Conservation (phyloP, 1,140 invertebrate species). For the Drosophila tani region DNA sequence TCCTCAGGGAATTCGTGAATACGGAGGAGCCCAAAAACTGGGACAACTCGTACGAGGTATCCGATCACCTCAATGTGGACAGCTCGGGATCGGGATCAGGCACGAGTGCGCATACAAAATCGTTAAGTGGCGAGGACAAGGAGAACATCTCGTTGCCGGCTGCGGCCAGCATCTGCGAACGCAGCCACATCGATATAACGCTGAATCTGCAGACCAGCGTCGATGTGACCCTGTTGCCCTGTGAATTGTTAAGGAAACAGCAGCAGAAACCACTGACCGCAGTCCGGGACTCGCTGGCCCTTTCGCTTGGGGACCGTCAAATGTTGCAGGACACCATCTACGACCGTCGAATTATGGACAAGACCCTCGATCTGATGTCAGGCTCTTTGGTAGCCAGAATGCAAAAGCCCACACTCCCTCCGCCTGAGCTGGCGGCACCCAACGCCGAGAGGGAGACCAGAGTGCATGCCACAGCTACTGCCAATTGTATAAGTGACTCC, state of each 20-base stretch:
- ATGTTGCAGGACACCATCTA: slow-evolving; percentile 28
- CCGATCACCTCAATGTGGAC: slow-evolving; percentile 57
- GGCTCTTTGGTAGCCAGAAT: slow-evolving; percentile 9
- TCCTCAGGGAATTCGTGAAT: slow-evolving; percentile 51
- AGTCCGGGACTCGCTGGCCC: slow-evolving; percentile 1
- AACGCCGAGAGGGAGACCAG: neutral
- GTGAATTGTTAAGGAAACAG: slow-evolving; percentile 23
- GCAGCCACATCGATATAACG: slow-evolving; percentile 15
- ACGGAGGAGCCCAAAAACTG: slow-evolving; percentile 55
- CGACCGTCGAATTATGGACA: slow-evolving; percentile 31
- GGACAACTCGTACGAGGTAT: slow-evolving; percentile 68
- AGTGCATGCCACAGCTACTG: neutral
- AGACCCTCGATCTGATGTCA: slow-evolving; percentile 60
- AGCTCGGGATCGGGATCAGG: slow-evolving; percentile 15
- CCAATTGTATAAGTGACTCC: slow-evolving; percentile 11
- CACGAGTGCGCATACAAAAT: neutral
- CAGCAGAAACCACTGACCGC: no score
- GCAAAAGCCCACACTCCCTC: neutral
- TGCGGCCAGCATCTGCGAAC: slow-evolving; percentile 14
- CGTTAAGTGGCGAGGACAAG: slow-evolving; percentile 27
- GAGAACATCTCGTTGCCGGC: slow-evolving; percentile 39
- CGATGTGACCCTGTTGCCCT: slow-evolving; percentile 59
- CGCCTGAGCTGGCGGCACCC: neutral
- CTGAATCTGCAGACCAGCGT: slow-evolving; percentile 62
- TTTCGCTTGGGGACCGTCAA: slow-evolving; percentile 31